Conservation (phyloP, 1,140 invertebrate species). For the Diuraphis noxia region DNA sequence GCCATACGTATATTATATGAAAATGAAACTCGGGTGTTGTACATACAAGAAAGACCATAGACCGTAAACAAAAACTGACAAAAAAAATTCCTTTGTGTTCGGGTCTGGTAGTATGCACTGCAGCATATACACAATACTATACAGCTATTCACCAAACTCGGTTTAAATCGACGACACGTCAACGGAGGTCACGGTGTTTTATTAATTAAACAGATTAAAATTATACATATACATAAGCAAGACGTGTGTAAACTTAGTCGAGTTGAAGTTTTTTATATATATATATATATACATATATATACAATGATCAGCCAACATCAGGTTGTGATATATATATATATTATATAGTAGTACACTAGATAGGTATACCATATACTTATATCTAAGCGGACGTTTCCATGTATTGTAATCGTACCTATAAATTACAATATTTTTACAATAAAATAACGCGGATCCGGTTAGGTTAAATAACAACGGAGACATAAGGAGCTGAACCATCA, state of each 20-base stretch:
- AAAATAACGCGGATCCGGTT: too few relatives aligned
- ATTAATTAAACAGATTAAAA: conserved; percentile 15
- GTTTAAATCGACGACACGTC: background rate
- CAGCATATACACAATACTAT: background rate
- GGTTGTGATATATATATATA: too few relatives aligned
- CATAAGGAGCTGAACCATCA: too few relatives aligned
- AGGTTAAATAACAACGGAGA: too few relatives aligned
- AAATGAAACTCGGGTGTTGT: background rate
- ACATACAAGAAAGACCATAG: background rate
- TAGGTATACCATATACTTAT: too few relatives aligned
- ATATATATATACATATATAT: too few relatives aligned
- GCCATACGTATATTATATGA: background rate
- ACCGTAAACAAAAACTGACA: conserved; percentile 15
- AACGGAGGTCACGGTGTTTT: background rate
- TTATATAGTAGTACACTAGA: too few relatives aligned
- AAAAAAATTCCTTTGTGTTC: background rate
- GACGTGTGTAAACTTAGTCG: background rate
- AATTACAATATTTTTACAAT: too few relatives aligned
- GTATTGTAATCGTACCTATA: too few relatives aligned
- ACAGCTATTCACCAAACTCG: background rate
- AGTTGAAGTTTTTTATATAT: too few relatives aligned
- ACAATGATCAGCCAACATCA: too few relatives aligned
- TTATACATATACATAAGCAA: background rate
- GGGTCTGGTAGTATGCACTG: background rate
- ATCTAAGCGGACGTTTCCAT: too few relatives aligned